These are phyloP conservation scores for Temnothorax rugatulus DNA, from an alignment of 2,888 invertebrate genomes.

Conservation along the genomic window DNA sequence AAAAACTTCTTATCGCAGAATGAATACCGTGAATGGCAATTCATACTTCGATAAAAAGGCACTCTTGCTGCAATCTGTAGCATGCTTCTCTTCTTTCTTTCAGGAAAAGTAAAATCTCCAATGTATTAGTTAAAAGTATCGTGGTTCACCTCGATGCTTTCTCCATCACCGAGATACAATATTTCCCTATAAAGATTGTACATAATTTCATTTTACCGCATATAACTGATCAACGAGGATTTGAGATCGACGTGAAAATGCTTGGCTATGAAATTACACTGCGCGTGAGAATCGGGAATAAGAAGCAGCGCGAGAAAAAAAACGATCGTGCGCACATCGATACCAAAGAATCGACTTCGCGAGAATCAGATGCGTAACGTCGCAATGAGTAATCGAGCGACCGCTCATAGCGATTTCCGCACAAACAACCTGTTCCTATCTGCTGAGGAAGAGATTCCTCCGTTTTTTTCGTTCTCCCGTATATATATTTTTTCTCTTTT, in stretches of 20 bases:
- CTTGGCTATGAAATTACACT: conserved; percentile 57
- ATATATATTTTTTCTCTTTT: background rate
- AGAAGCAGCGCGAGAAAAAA: conserved; percentile 16
- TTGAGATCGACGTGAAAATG: conserved; percentile 64
- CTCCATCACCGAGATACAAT: background rate
- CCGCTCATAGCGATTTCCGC: conserved; percentile 35
- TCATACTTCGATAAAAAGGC: conserved; percentile 31
- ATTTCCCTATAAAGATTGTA: conserved; percentile 63
- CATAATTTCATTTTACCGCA: conserved; percentile 52
- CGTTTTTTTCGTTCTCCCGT: conserved; percentile 40
- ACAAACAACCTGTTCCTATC: conserved; percentile 49
- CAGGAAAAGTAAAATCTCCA: conserved; percentile 27
- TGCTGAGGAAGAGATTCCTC: conserved; percentile 31
- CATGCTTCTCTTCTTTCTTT: conserved; percentile 27
- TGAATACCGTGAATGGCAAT: conserved; percentile 14
- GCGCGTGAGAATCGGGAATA: conserved; percentile 22
- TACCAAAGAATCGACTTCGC: conserved; percentile 49
- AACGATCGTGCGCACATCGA: conserved; percentile 22
- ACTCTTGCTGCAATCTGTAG: conserved; percentile 16
- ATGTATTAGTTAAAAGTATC: conserved; percentile 15
- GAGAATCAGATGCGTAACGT: conserved; percentile 31
- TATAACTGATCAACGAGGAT: conserved; percentile 42
- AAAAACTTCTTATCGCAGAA: conserved; percentile 38
- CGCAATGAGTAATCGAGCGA: conserved; percentile 20
- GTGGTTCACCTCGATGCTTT: conserved; percentile 20